Evolutionary conservation across 2,888 invertebrate genomes (phyloP), one percentile per base, ranked within the genome.

Genomic region (Eulithis prunata): DNA sequence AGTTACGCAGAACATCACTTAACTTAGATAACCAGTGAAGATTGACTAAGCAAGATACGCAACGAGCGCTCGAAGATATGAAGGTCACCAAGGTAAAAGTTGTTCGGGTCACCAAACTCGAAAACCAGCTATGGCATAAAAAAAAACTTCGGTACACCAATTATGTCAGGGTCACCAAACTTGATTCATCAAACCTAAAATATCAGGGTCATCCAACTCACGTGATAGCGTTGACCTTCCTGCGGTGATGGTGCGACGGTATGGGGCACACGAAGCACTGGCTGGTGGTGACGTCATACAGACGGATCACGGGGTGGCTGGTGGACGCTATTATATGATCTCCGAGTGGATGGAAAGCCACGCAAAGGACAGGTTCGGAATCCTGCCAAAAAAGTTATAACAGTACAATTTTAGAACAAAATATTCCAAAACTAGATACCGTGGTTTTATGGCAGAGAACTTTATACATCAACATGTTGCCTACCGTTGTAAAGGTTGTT

Each of bases 261-360:
- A 98, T 96, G 47, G 97, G 96, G 69, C 98, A 97, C 0, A 99
- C 99, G 91, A 97, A 99, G 84, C 99, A 99, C 83, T 99, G 99
- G 45, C 97, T 95, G 0, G 99, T 99, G 73, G 97, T 98, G 47
- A 98, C 96, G 88, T 99, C 99, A 83, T 99, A 99, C 52, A 99
- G 90, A 0, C 99, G 94, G 57, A 99, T 95, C 12, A 97, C 96
- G 5, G 98, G 96, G 83, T 99, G 98, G 64, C 97, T 96, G 0
- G 99, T 99, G 0, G 99, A 98, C 2, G 99, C 98, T 43, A 99
- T 95, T 10, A 99, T 94, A 85, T 96, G 99, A 82, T 99, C 99
- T 0, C 99, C 99, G 2, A 97, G 95, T 0, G 99, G 99, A 89
- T 99, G 99, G 85, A 99, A 98, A 0, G 98, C 96, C 68, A 99